These are phyloP conservation scores for Chrysolina americana DNA, from an alignment of 2,888 invertebrate genomes.

Conservation along the genomic window DNA sequence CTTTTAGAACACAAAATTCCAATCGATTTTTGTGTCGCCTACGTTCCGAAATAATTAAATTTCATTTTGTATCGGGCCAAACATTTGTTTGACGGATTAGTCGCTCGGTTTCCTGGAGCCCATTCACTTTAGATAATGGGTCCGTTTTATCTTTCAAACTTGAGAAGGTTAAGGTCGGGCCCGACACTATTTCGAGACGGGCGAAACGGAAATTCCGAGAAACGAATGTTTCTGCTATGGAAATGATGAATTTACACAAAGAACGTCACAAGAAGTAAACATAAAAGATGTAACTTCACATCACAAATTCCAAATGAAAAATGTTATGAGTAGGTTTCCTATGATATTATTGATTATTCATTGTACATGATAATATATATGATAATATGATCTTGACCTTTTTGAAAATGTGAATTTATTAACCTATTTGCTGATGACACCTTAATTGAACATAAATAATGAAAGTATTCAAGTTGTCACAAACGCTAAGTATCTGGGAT, in stretches of 20 bases:
- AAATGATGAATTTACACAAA: slow-evolving; percentile 5
- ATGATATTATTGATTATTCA: no score
- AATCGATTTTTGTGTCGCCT: slow-evolving; percentile 38
- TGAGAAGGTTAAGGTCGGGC: slow-evolving; percentile 16
- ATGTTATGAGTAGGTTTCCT: no score
- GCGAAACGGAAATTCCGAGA: slow-evolving; percentile 5
- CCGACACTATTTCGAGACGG: not conserved
- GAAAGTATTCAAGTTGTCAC: no score
- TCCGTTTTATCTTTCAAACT: slow-evolving; percentile 36
- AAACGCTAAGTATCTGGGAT: no score
- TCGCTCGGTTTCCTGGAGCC: slow-evolving; percentile 39
- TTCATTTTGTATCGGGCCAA: slow-evolving; percentile 39
- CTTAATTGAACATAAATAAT: no score
- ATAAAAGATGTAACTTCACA: slow-evolving; percentile 12
- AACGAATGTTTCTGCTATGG: slow-evolving; percentile 2
- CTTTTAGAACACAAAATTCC: slow-evolving; percentile 36
- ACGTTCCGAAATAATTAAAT: slow-evolving; percentile 43
- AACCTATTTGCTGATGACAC: no score
- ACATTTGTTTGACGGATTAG: slow-evolving; percentile 44
- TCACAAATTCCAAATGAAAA: no score
- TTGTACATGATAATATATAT: no score
- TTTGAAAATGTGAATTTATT: no score
- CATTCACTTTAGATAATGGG: slow-evolving; percentile 38
- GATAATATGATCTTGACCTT: no score
- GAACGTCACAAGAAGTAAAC: not conserved